phyloP scores from a whole-genome alignment of 2,888 invertebrate species.

The Coremacera marginata region DNA sequence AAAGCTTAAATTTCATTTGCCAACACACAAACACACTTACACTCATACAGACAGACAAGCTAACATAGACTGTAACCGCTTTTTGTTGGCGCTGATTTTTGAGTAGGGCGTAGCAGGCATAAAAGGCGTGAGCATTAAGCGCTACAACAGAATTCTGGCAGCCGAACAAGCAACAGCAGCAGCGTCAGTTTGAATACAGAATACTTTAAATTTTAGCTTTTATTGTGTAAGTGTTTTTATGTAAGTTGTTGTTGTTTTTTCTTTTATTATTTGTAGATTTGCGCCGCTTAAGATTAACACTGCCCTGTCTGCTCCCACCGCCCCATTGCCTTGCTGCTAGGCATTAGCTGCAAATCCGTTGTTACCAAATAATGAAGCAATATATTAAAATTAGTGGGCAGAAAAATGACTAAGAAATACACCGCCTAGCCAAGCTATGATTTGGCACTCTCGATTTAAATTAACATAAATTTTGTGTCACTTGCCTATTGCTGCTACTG shows the following conservation, averaged over 20 bases:
- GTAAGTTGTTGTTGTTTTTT: not conserved
- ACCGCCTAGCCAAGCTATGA: too few relatives aligned
- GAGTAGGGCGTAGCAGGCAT: not conserved
- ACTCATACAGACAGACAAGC: not conserved
- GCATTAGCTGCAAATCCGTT: constrained; percentile 5
- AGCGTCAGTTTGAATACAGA: too few relatives aligned
- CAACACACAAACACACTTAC: constrained; percentile 46
- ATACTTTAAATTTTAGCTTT: not conserved
- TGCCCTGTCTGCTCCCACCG: too few relatives aligned
- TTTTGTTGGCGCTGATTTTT: not conserved
- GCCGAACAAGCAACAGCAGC: too few relatives aligned
- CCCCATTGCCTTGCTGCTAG: too few relatives aligned
- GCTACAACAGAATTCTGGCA: not conserved
- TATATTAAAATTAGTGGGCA: constrained; percentile 7
- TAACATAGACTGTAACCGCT: not conserved
- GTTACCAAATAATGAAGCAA: constrained; percentile 5
- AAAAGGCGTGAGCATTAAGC: not conserved
- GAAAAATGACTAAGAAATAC: not conserved
- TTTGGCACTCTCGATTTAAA: too few relatives aligned
- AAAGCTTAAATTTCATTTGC: constrained; percentile 65
- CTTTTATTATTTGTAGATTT: not conserved
- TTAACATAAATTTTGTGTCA: too few relatives aligned
- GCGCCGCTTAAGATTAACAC: not conserved
- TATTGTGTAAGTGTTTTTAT: not conserved
- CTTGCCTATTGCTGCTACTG: too few relatives aligned